Percentiles rank a stretch among this genome's conserved stretches.
Evolutionary conservation across 2,888 invertebrate genomes (phyloP).

Genomic region (Eueremaeus valkanovi): DNA sequence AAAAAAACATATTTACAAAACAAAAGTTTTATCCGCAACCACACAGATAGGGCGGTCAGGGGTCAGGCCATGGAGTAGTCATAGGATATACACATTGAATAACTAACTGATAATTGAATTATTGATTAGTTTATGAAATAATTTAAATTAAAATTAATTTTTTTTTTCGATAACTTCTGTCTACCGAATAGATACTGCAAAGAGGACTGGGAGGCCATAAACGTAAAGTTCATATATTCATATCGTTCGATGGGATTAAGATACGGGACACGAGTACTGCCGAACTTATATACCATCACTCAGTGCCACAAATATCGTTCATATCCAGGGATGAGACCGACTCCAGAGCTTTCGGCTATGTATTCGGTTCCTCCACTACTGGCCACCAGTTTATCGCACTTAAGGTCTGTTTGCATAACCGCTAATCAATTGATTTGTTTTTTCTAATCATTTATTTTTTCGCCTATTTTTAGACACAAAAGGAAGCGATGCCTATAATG

Average conservation of each 20-base stretch:
- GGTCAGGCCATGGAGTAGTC: no score
- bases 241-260: constrained; percentile 90
- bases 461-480: constrained; percentile 26
- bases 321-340: constrained; percentile 98
- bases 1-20: no score
- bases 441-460: not conserved
- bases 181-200: constrained; percentile 39
- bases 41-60: no score
- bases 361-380: constrained; percentile 91
- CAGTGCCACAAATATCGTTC: constrained; percentile 97
- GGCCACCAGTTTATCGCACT: constrained; percentile 66
- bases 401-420: not conserved
- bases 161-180: no score
- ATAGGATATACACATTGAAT: no score
- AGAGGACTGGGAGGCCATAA: constrained; percentile 84
- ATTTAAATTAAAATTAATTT: no score
- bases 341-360: constrained; percentile 95
- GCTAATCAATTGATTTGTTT: not conserved
- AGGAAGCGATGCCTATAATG: constrained; percentile 41
- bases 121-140: no score
- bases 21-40: no score
- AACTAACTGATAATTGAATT: no score
- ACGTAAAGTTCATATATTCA: constrained; percentile 89
- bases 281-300: constrained; percentile 93
- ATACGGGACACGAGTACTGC: constrained; percentile 91